phyloP scores from a whole-genome alignment of 2,797 vertebrate species.

The Xenentodon cancila region DNA sequence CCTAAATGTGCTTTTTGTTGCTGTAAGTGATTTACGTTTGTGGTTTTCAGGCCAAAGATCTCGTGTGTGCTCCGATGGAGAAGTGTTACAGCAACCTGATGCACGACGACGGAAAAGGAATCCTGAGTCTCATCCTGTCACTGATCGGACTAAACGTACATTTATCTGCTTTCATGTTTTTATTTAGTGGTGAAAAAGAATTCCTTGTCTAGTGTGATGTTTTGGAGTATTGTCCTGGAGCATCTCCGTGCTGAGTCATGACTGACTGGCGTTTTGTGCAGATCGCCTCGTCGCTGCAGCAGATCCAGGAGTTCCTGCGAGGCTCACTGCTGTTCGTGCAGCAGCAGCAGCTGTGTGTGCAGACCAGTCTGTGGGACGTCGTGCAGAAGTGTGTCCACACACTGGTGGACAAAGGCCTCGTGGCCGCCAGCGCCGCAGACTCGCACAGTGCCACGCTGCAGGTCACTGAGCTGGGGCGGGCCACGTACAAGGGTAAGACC shows the following conservation, averaged over 20 bases:
- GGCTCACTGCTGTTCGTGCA: constrained; percentile 89
- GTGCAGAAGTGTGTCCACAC: constrained; percentile 74
- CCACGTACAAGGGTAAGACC: constrained; percentile 90
- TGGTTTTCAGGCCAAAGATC: constrained; percentile 80
- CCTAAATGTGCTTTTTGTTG: too few species aligned
- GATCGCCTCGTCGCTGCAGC: constrained; percentile 82
- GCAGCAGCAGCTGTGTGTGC: constrained; percentile 79
- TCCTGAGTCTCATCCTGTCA: constrained; percentile 89
- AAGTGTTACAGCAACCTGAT: constrained; percentile 91
- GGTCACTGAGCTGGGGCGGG: constrained; percentile 89
- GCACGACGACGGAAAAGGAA: constrained; percentile 82
- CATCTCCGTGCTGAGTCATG: not conserved
- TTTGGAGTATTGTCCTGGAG: too few species aligned
- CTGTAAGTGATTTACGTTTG: too few species aligned
- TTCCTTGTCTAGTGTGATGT: too few species aligned
- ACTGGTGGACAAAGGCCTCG: constrained; percentile 85
- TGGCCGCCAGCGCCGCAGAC: constrained; percentile 52
- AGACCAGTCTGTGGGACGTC: constrained; percentile 81
- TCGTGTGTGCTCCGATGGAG: constrained; percentile 89
- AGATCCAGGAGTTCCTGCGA: constrained; percentile 84
- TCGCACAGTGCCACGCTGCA: constrained; percentile 60
- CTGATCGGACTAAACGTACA: constrained; percentile 80
- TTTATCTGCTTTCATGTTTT: not conserved
- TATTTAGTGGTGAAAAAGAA: too few species aligned
- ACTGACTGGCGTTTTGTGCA: constrained; percentile 53